Evolutionary conservation across 2,888 invertebrate species (phyloP), one percentile per base, ranked within the genome.

Genomic region (Steromphala cineraria): DNA sequence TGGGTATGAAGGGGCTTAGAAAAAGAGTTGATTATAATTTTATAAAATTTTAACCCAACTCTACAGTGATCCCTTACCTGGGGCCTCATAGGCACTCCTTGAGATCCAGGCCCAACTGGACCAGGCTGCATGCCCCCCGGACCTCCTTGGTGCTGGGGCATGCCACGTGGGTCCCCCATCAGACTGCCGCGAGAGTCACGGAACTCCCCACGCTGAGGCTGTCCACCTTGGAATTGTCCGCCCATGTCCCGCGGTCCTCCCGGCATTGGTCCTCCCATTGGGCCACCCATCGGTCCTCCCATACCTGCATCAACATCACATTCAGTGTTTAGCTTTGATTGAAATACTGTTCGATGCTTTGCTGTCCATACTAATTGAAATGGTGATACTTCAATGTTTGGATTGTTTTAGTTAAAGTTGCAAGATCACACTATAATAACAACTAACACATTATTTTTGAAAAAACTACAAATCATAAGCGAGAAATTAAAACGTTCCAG

Each of bases 181-280:
- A 76, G 53, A 46, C 46, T 46, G 7, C 46, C 46, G 31, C 56
- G 67, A 28, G 46, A 76, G 76, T 75, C 62, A n/a, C 36, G 79
- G 56, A 53, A 55, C 67, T 53, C 67, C 40, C n/a, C 53, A 15
- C 74, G 17, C 55, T 53, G 53, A 10, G 53, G 76, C 53, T 75
- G 53, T 53, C 67, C 67, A 17, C 82, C 80, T 19, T 78, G 81
- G n/a, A 79, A 75, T 19, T 82, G 84, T 8, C 82, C 84, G 13
- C 81, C 83, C 85, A 87, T 85, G 56, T 79, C 80, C 7, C 76
- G 19, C 40, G 76, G 53, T 71, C 71, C 67, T n/a, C 83, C 80
- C 19, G 80, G 82, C n/a, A 80, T 75, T 15, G 84, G 84, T 13
- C 82, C 85, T 24, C 53, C 52, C 56, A 19, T 56, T 8, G 19